Conservation (phyloP, 2,113 vertebrate species). For the Platysteira castanea region DNA sequence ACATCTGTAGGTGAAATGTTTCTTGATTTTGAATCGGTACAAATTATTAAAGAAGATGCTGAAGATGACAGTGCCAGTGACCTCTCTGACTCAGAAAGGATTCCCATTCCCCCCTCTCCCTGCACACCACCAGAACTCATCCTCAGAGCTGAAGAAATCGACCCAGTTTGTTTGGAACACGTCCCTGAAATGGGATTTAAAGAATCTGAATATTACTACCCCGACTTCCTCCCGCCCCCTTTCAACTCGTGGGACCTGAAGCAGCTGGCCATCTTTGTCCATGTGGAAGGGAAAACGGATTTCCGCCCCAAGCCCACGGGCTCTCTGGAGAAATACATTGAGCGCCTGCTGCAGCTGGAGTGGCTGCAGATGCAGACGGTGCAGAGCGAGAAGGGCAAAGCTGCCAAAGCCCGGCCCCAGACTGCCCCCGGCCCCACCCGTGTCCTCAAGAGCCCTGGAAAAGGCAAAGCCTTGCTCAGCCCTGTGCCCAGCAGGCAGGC, state of each 20-base stretch:
- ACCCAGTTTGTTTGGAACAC: too few relatives aligned
- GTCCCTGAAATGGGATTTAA: background rate
- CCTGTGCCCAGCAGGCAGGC: background rate
- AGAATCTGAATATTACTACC: too few relatives aligned
- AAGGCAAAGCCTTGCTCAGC: conserved; percentile 13
- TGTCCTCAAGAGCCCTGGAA: conserved; percentile 62
- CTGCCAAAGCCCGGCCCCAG: conserved; percentile 55
- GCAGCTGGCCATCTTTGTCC: too few relatives aligned
- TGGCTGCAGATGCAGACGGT: conserved; percentile 83
- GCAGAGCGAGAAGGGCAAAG: conserved; percentile 73
- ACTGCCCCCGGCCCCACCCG: background rate
- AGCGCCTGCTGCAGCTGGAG: conserved; percentile 35
- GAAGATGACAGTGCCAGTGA: too few relatives aligned
- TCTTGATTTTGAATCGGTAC: conserved; percentile 67
- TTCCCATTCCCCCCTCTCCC: too few relatives aligned
- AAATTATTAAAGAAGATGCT: conserved; percentile 67
- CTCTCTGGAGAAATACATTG: too few relatives aligned
- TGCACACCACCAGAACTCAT: too few relatives aligned
- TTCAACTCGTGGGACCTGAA: background rate
- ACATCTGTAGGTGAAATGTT: conserved; percentile 50
- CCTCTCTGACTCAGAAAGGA: too few relatives aligned
- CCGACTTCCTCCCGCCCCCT: too few relatives aligned
- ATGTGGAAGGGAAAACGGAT: too few relatives aligned
- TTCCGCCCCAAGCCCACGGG: too few relatives aligned
- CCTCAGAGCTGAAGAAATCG: too few relatives aligned